These are phyloP conservation scores for Agriopis aurantiaria DNA, from an alignment of 2,888 invertebrate species.

Conservation along the genomic window DNA sequence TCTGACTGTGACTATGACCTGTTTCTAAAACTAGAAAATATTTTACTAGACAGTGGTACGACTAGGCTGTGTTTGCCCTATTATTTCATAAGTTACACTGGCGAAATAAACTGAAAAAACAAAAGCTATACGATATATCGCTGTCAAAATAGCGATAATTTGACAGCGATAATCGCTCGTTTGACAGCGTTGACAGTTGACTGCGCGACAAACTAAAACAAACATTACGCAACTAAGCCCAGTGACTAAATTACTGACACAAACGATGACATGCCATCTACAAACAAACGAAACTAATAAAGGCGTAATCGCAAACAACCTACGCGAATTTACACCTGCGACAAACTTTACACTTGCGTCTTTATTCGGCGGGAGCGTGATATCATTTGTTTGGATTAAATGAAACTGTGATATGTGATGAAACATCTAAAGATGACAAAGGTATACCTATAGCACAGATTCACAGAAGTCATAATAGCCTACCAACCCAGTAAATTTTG, in stretches of 20 bases:
- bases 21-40: too few species aligned
- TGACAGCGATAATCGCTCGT: background rate
- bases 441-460: background rate
- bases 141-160: too few species aligned
- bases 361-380: background rate
- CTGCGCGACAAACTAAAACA: too few species aligned
- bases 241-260: background rate
- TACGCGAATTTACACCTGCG: slow-evolving; percentile 9
- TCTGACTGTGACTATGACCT: too few species aligned
- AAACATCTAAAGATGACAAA: background rate
- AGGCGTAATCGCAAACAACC: slow-evolving; percentile 10
- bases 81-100: too few species aligned
- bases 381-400: slow-evolving; percentile 12
- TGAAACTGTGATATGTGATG: background rate
- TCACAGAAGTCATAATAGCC: background rate
- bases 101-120: too few species aligned
- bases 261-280: background rate
- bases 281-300: slow-evolving; percentile 16
- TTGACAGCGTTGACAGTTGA: background rate
- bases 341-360: slow-evolving; percentile 12
- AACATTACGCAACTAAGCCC: slow-evolving; percentile 3
- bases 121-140: too few species aligned
- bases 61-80: too few species aligned
- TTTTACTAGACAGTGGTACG: too few species aligned
- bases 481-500: background rate